Evolutionary conservation across 2,113 vertebrate genomes (phyloP).

Genomic region (Nanorana parkeri): DNA sequence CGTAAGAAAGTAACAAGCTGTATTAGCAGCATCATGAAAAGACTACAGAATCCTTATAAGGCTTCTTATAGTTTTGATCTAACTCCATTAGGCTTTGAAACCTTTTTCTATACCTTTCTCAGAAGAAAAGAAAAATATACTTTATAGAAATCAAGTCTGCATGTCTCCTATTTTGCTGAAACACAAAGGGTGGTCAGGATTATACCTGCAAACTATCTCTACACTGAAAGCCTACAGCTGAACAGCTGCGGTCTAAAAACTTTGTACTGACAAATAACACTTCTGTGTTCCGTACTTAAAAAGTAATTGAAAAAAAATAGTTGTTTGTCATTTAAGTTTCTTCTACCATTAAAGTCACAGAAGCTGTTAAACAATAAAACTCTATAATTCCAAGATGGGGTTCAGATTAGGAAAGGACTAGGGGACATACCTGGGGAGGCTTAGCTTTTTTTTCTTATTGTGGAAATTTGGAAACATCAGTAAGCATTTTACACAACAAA

Average conservation of each 20-base stretch:
- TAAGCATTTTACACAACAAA: no score
- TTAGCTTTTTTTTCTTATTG: no score
- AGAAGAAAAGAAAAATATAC: constrained; percentile 23
- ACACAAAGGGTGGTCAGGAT: constrained; percentile 39
- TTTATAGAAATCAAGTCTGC: constrained; percentile 45
- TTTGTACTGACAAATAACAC: background rate
- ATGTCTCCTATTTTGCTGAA: constrained; percentile 33
- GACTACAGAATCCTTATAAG: constrained; percentile 1
- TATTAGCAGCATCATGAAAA: constrained; percentile 36
- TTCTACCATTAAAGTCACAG: background rate
- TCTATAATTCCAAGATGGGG: no score
- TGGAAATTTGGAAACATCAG: no score
- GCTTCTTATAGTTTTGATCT: constrained; percentile 42
- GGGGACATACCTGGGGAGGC: no score
- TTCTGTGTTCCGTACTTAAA: constrained; percentile 4
- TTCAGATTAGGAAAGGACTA: no score
- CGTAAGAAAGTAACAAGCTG: constrained; percentile 27
- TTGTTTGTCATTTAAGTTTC: background rate
- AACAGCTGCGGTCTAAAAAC: constrained; percentile 36
- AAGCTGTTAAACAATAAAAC: no score
- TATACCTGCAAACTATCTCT: constrained; percentile 23
- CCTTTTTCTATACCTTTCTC: constrained; percentile 6
- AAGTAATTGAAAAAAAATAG: constrained; percentile 14
- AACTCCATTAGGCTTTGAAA: constrained; percentile 40
- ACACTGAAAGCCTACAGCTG: constrained; percentile 24